Evolutionary conservation across 2,113 vertebrate species (phyloP).

Genomic region (Anarhynchus alexandrinus): DNA sequence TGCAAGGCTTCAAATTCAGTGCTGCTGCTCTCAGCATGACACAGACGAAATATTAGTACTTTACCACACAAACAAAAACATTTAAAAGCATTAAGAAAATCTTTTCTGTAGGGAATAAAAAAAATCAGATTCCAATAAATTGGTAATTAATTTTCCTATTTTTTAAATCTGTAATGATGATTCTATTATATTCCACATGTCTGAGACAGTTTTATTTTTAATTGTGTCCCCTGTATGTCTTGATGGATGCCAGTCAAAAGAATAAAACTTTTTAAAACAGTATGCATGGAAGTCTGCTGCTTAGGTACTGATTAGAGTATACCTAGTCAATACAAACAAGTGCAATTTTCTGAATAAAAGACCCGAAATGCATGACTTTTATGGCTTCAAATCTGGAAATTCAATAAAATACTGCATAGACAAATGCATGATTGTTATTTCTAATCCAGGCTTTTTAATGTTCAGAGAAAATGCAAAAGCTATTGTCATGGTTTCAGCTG

Average conservation of each 20-base stretch:
- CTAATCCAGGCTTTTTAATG: background rate
- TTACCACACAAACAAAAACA: background rate
- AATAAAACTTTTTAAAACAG: background rate
- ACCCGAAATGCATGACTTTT: background rate
- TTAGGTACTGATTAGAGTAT: background rate
- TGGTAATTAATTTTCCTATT: background rate
- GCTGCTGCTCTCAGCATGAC: rapidly evolving
- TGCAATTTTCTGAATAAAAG: background rate
- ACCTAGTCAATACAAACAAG: background rate
- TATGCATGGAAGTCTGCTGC: background rate
- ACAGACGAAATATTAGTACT: background rate
- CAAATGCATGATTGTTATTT: too few relatives aligned
- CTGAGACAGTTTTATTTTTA: background rate
- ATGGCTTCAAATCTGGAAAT: background rate
- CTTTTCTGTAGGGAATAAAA: background rate
- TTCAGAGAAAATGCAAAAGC: background rate
- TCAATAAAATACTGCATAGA: too few relatives aligned
- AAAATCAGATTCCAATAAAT: background rate
- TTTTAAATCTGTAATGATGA: background rate
- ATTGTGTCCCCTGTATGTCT: background rate
- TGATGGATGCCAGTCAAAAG: background rate
- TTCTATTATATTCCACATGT: background rate
- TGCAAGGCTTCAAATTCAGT: background rate
- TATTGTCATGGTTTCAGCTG: background rate
- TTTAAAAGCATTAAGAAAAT: background rate